Evolutionary conservation across 2,888 invertebrate genomes (phyloP), one percentile per base, ranked within the genome.

Genomic region (Trilocha varians): DNA sequence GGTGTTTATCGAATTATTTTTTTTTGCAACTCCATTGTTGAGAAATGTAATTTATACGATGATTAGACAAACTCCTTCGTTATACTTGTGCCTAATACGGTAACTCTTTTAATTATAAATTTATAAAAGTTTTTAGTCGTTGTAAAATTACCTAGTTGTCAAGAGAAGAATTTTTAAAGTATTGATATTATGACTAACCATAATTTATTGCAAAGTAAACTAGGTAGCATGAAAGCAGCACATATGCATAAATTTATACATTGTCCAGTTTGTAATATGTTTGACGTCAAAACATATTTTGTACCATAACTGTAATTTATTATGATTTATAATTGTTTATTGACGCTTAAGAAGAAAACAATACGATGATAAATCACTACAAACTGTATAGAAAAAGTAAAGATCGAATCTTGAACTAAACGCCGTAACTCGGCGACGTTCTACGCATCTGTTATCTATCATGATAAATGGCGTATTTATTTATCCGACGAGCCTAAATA

Each of bases 391-490:
- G 25, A 25, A 25, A 25, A 64, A 64, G 59, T 62, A 64, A 70
- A 70, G 76, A 76, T 75, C 70, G 70, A 73, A 78, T 78, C 78
- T 72, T 68, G 73, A 72, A 73, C 70, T 59, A 60, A 59, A 59
- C 56, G 59, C 57, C 66, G 72, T 65, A 74, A 71, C 67, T 66
- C 65, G 70, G 69, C 64, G 71, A 75, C 75, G 70, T 73, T 72
- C 74, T 76, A 76, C 71, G 78, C 80, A 79, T 77, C 78, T 70
- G 80, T 82, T 83, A 80, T 82, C 80, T 83, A 80, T 82, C 79
- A 78, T 84, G 85, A 84, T 85, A 85, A 84, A 85, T 85, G 83
- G 79, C 80, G 72, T 85, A 84, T 85, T 85, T 85, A 84, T 85
- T 84, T 85, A 85, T 84, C 79, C 78, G 78, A 77, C 78, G 79